Evolutionary conservation across 2,888 invertebrate genomes (phyloP), one percentile per base, ranked within the genome.

Genomic region (Melinaea menophilus): DNA sequence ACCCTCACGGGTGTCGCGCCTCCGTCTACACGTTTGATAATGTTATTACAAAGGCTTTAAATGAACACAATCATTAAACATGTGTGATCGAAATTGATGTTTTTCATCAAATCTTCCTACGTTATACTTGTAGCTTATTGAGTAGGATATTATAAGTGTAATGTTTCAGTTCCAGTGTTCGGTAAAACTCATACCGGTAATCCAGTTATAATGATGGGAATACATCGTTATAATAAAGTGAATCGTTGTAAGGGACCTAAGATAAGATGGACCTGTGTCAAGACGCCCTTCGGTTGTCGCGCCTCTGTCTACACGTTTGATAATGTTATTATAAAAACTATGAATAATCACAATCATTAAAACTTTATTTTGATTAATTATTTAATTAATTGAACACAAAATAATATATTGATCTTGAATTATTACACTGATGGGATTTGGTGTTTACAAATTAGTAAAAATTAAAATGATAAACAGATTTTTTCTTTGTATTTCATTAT

Each of bases 201-300:
- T 56, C 77, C 75, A 3, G 74, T 80, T 3, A 73, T 83, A 11
- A 47, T 74, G 9, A 41, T 78, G 22, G 75, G 80, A 3, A 62
- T 62, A 3, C 71, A 81, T 66, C 75, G 81, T 0, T 82, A 76
- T 66, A 75, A 78, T 56, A 71, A 75, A 7, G 69, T 71, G 12
- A 73, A 59, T 22, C 67, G 66, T 12, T 73, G 69, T 65, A 77
- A 74, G 37, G 79, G 76, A 0, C 70, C 75, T 4, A 72, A 73
- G 58, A 69, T 71, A 2, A 69, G 79, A 0, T 84, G 82, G 82
- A 68, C 65, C 0, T 84, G 82, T 55, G 68, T 73, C 33, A 75
- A 69, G 60, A 70, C 66, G 9, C 71, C 73, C 1, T 45, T 59
- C 0, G 78, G 77, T 2, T 79, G 80, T 54, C 72, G 76, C 1